Evolutionary conservation across 2,113 vertebrate genomes (phyloP), one percentile per base, ranked within the genome.

Genomic region (Pygoscelis antarcticus): DNA sequence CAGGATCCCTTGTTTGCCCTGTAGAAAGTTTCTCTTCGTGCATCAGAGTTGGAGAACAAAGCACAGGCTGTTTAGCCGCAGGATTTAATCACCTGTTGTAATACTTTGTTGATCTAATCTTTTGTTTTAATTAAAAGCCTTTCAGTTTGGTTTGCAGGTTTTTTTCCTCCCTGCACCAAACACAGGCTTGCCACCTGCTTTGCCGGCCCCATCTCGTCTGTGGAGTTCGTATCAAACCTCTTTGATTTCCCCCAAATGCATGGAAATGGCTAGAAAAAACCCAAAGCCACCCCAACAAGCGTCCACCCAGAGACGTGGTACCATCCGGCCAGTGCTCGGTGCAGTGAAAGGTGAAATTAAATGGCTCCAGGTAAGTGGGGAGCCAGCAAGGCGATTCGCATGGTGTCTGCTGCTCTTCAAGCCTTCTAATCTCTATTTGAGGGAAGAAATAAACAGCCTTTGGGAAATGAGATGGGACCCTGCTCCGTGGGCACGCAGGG

Each of bases 61-160:
- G 96, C 79, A 26, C 1, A 9, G 88, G 68, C 83, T 96, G 89
- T 88, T 95, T 92, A 54, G 87, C 96, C 65, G 7, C 44, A 69
- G 92, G 97, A 95, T 93, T 79, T 81, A 93, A 90, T 72, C 86
- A 95, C 94, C 96, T 96, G 93, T 88, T 96, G 87, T 90, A 96
- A 94, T 91, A 70, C 83, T 70, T 76, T 0, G 26, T 91, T 94
- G 93, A 95, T 96, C 88, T 96, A 94, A 96, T 96, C 85, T 91
- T 85, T 77, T 69, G 66, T 77, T 93, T 96, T 95, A 96, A 97
- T 97, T 96, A 97, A 96, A 95, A 96, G 92, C 60, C 79, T 90
- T 93, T 91, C 70, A 55, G 49, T 87, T 82, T 46, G 36, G 89
- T 95, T 93, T 87, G 72, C 87, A 89, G 80, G 46, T 7, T 68